Evolutionary conservation across 1,140 invertebrate species (phyloP), one percentile per base, ranked within the genome.

Genomic region (Zaprionus camerounensis): DNA sequence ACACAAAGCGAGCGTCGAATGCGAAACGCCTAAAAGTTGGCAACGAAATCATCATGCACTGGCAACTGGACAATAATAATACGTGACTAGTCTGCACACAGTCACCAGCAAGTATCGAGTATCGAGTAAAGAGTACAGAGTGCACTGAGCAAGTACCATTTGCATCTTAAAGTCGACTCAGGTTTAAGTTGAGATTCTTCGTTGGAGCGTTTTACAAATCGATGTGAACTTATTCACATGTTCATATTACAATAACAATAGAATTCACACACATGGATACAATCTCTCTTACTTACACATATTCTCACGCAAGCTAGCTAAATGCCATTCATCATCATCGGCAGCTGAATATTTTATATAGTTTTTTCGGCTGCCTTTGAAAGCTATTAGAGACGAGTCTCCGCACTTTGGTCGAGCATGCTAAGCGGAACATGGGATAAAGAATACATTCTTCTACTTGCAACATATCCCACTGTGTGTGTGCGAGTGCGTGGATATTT

Each of bases 171-270:
- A 87, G 80, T 63, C 68, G 55, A 56, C 58, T 66, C 78, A 49
- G 67, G 65, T 64, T 83, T 77, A 83, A 83, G 69, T 26, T 51
- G 28, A 64, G 44, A 44, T 6, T 57, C 22, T 26, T 13, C 2
- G 49, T 28, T 62, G 17, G 28, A 62, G 56, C 68, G 53, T 59
- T 75, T 77, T 77, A 86, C 83, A 81, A 90, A 87, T 84, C 81
- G 83, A 88, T 88, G 83, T 83, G 84, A 87, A 87, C 72, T 87
- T 78, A 61, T 76, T 87, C 84, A 87, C 84, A 87, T 87, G 84
- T 90, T 87, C 62, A 46, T 65, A 65, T 61, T 71, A 59, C 57
- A 63, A 51, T 26, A 71, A 31, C 67, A 61, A 59, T 53, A 41
- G 17, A 55, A 51, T 22, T 59, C 13, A 64, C 44, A 70, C 76